These are phyloP conservation scores for Enteromius viviparus DNA, from an alignment of 2,797 vertebrate genomes.

Conservation along the genomic window DNA sequence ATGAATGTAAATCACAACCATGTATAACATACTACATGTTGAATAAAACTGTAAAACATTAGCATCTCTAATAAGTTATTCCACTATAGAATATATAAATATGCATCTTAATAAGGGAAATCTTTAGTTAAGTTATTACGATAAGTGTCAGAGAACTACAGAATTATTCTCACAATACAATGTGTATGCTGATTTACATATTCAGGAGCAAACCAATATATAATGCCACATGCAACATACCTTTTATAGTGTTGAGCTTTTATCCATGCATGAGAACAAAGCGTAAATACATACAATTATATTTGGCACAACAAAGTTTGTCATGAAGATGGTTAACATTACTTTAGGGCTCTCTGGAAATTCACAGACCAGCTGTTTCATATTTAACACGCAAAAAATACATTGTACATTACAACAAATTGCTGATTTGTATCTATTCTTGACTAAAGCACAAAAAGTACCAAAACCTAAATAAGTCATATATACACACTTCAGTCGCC, in stretches of 20 bases:
- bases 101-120: slow-evolving; percentile 38
- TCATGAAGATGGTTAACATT: not conserved
- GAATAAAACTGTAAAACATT: slow-evolving; percentile 28
- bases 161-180: slow-evolving; percentile 20
- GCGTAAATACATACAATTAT: not conserved
- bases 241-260: slow-evolving; percentile 16
- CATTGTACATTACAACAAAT: not conserved
- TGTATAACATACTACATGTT: slow-evolving; percentile 1
- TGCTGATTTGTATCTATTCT: not conserved
- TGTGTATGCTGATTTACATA: slow-evolving; percentile 9
- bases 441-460: not conserved
- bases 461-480: not conserved
- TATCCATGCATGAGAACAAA: slow-evolving; percentile 3
- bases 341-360: not conserved
- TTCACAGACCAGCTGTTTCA: slow-evolving; percentile 56
- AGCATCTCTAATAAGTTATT: slow-evolving; percentile 36
- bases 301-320: slow-evolving; percentile 51
- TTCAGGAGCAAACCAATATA: slow-evolving; percentile 39
- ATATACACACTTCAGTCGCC: not conserved
- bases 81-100: slow-evolving; percentile 49
- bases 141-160: slow-evolving; percentile 1
- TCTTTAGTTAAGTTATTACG: slow-evolving; percentile 33
- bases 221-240: slow-evolving; percentile 29
- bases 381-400: not conserved
- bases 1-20: not conserved